Evolutionary conservation across 2,888 invertebrate species (phyloP).

Genomic region (Cybosia mesomella): DNA sequence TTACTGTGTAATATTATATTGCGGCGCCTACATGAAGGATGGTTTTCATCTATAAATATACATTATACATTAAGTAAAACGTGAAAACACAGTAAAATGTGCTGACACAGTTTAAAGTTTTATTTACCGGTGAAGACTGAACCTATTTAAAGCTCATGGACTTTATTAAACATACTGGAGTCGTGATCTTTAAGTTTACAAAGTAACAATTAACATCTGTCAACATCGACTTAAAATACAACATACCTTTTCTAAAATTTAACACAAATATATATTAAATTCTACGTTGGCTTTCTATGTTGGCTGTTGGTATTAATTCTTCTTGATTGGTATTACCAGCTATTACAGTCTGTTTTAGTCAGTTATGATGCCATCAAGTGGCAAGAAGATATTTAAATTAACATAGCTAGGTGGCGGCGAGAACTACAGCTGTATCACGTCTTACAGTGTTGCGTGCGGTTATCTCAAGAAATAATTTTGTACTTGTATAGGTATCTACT

Average conservation of each 20-base stretch:
- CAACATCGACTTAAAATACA: neutral
- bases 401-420: conserved; percentile 32
- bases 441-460: conserved; percentile 24
- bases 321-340: conserved; percentile 42
- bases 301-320: conserved; percentile 21
- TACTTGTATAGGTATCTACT: neutral
- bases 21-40: too few relatives aligned
- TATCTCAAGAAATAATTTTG: conserved; percentile 25
- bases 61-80: too few relatives aligned
- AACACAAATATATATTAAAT: neutral
- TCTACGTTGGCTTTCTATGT: neutral
- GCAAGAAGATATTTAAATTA: conserved; percentile 50
- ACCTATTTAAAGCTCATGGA: neutral
- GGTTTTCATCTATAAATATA: too few relatives aligned
- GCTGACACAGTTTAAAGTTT: neutral
- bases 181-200: neutral
- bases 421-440: conserved; percentile 17
- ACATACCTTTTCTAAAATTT: neutral
- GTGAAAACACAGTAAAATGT: too few relatives aligned
- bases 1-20: too few relatives aligned
- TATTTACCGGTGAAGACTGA: neutral
- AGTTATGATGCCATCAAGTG: conserved; percentile 47
- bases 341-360: conserved; percentile 49
- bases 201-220: neutral
- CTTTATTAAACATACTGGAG: neutral